These are phyloP conservation scores for Charaxes varanes DNA, from an alignment of 1,140 invertebrate species.

Conservation along the genomic window DNA sequence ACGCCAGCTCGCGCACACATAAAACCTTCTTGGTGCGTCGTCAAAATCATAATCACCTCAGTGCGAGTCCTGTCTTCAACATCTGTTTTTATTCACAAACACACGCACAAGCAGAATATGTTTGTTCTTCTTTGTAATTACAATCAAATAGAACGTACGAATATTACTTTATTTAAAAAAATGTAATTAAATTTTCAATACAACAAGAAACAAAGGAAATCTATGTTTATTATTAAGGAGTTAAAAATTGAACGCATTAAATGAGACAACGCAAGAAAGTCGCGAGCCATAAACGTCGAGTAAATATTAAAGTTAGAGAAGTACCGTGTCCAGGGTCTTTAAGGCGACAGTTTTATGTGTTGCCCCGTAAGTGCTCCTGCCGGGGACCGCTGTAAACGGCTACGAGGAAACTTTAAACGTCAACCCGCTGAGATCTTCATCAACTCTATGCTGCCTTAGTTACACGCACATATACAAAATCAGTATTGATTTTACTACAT, in stretches of 20 bases:
- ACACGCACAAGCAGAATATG: too few relatives aligned
- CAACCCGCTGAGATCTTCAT: conserved; percentile 42
- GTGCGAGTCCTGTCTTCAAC: too few relatives aligned
- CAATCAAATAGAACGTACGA: too few relatives aligned
- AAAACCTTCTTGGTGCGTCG: too few relatives aligned
- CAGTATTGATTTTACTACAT: too few relatives aligned
- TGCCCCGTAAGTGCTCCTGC: conserved; percentile 41
- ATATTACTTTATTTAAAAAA: too few relatives aligned
- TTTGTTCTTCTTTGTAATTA: too few relatives aligned
- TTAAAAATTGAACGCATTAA: not conserved
- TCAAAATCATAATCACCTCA: too few relatives aligned
- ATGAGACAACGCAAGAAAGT: not conserved
- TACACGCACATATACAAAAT: too few relatives aligned
- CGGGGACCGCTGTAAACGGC: conserved; percentile 42
- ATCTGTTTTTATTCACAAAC: too few relatives aligned
- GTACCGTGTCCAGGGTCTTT: conserved; percentile 20
- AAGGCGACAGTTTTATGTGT: conserved; percentile 41
- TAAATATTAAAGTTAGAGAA: conserved; percentile 13
- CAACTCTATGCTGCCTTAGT: conserved; percentile 8
- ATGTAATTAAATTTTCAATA: too few relatives aligned
- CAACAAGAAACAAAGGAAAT: not conserved
- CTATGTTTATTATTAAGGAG: not conserved
- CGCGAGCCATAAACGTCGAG: conserved; percentile 1
- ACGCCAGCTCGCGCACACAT: too few relatives aligned
- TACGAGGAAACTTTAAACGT: conserved; percentile 52